Conservation (phyloP, 2,888 invertebrate species). For the Clivina fossor region DNA sequence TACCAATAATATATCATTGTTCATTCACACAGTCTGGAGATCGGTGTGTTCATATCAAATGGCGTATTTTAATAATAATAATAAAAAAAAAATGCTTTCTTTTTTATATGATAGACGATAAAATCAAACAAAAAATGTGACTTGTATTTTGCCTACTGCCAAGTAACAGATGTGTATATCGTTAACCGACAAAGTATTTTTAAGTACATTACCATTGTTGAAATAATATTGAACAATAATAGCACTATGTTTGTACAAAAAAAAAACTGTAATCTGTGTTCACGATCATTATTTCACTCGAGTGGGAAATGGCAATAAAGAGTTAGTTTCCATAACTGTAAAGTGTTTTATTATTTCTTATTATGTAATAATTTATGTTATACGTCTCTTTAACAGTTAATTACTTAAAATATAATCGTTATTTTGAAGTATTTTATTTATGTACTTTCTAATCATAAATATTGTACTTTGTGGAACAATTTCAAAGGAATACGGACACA, state of each 20-base stretch:
- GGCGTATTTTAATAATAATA: conserved; percentile 31
- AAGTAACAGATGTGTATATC: conserved; percentile 30
- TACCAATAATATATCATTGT: no score
- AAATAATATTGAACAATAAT: conserved; percentile 25
- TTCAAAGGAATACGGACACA: no score
- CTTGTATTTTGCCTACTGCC: conserved; percentile 30
- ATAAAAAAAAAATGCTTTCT: conserved; percentile 30
- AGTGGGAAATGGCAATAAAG: conserved; percentile 55
- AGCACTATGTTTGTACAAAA: conserved; percentile 33
- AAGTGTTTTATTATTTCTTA: not conserved
- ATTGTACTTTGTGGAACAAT: no score
- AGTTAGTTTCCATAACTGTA: conserved; percentile 51
- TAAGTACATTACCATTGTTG: conserved; percentile 25
- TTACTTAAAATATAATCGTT: no score
- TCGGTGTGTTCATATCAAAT: conserved; percentile 30
- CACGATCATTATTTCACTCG: conserved; percentile 45
- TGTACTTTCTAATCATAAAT: no score
- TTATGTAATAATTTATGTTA: no score
- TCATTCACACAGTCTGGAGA: no score
- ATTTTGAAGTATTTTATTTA: no score
- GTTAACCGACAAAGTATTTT: conserved; percentile 27
- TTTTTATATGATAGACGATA: conserved; percentile 30
- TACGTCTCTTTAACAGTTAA: no score
- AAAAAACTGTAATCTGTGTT: conserved; percentile 27
- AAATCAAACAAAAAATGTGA: conserved; percentile 21